Percentiles rank a stretch among this genome's conserved stretches.
Conservation (phyloP, 1,140 invertebrate genomes). For the Drosophila melanica region DNA sequence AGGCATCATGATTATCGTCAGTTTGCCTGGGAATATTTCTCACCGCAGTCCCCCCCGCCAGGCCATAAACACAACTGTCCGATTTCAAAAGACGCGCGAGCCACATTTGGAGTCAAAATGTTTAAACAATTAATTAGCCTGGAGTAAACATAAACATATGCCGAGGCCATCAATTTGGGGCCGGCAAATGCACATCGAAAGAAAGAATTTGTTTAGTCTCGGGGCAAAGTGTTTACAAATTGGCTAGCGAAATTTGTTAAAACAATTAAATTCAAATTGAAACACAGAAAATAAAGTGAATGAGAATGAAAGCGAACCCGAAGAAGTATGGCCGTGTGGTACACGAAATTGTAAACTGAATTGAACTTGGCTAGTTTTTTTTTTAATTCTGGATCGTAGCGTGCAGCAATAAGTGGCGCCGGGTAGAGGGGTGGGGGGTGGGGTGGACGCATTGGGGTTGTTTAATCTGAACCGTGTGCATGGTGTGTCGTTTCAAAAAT, state of each 20-base stretch:
- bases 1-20: constrained; percentile 7
- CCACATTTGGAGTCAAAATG: constrained; percentile 42
- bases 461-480: constrained; percentile 24
- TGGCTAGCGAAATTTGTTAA: constrained; percentile 54
- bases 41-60: not conserved
- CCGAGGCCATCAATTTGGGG: constrained; percentile 46
- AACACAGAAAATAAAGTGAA: constrained; percentile 18
- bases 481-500: constrained; percentile 77
- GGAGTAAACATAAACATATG: constrained; percentile 64
- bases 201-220: constrained; percentile 74
- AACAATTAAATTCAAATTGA: constrained; percentile 56
- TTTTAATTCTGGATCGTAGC: constrained; percentile 14
- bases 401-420: constrained; percentile 28
- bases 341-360: constrained; percentile 42
- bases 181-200: constrained; percentile 26
- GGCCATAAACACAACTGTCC: not conserved
- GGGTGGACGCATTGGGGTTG: not conserved
- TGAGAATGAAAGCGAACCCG: too few species aligned
- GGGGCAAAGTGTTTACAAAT: constrained; percentile 70
- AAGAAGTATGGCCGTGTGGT: not conserved
- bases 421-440: not conserved
- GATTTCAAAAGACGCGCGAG: not conserved
- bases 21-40: constrained; percentile 25
- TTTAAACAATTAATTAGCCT: constrained; percentile 79
- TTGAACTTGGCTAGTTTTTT: constrained; percentile 28